These are phyloP conservation scores for Phenganax subtilis DNA, from an alignment of 92 coral and sea anemone genomes.

Conservation along the genomic window DNA sequence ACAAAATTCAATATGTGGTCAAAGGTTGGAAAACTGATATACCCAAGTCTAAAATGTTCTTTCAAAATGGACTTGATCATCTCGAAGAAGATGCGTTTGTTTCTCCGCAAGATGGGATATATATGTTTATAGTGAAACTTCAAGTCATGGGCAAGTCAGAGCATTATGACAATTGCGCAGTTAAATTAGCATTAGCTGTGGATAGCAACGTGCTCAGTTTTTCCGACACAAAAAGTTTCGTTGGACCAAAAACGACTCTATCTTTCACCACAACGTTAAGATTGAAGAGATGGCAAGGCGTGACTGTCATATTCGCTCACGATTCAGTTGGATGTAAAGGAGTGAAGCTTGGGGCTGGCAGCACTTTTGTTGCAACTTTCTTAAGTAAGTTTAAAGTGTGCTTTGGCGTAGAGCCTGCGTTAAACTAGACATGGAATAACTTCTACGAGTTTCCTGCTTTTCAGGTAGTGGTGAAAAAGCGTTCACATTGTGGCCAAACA, in stretches of 20 bases:
- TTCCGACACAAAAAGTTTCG: not conserved
- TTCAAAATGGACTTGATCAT: not conserved
- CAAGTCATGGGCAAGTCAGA: not conserved
- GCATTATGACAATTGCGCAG: not conserved
- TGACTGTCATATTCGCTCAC: conserved; percentile 6
- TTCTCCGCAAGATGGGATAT: not conserved
- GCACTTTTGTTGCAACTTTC: conserved; percentile 4
- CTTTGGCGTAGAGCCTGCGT: not conserved
- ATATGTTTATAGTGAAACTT: conserved; percentile 18
- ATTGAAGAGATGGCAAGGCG: conserved; percentile 11
- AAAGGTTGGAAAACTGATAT: conserved; percentile 6
- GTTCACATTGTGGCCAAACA: conserved; percentile 8
- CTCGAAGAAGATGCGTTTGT: not conserved
- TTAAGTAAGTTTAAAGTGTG: not conserved
- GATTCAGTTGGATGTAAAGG: not conserved
- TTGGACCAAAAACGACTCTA: not conserved
- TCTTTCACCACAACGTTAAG: conserved; percentile 2
- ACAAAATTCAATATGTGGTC: not conserved
- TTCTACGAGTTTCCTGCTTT: not conserved
- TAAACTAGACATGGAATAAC: not conserved
- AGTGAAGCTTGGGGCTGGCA: conserved; percentile 12
- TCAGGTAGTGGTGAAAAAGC: conserved; percentile 11
- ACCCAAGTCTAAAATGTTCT: conserved; percentile 9
- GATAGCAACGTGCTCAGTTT: not conserved
- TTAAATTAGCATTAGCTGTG: not conserved